Evolutionary conservation across 2,888 invertebrate species (phyloP), one percentile per base, ranked within the genome.

Genomic region (Conus canariensis): DNA sequence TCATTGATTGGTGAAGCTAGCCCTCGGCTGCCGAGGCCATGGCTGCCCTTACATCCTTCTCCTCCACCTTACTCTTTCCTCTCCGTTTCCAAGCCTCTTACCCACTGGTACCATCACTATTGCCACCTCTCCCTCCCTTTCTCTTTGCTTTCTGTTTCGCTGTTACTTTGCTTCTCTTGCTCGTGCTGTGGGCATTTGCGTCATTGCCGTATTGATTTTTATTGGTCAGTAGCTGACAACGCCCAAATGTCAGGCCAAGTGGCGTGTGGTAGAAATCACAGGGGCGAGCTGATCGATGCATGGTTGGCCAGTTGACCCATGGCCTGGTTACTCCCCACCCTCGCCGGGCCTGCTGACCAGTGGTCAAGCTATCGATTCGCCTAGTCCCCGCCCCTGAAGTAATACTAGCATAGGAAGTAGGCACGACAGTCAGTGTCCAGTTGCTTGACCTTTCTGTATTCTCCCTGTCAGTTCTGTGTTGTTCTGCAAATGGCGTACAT

Each of bases 131-230:
- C 56, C 58, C 56, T 12, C 16, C 22, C 82, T 82, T 83, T 19
- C 58, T 58, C 16, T 58, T 7, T 58, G 19, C 82, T 82, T 82
- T 82, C 82, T 19, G 82, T 83, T 56, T 7, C 25, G 58, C 82
- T 83, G 82, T 83, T 19, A 83, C 58, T 83, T 56, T 83, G 9
- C n/a, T 19, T 83, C 25, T 19, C 19, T 22, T 16, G 58, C 22
- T 83, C 5, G 77, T 80, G 82, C 82, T 58, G 82, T 83, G 82
- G 82, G 82, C 82, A 83, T 83, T 83, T 56, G 82, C 82, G 82
- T 83, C 82, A 83, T 83, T 56, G 82, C 56, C 56, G 86, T 86
- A 86, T 86, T 86, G 86, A 86, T 86, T 86, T 67, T 86, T 86
- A 86, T 67, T 86, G 86, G 86, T 86, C 86, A 86, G 86, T 86